Evolutionary conservation across 2,888 invertebrate genomes (phyloP).

Genomic region (Cataglyphis albicans): DNA sequence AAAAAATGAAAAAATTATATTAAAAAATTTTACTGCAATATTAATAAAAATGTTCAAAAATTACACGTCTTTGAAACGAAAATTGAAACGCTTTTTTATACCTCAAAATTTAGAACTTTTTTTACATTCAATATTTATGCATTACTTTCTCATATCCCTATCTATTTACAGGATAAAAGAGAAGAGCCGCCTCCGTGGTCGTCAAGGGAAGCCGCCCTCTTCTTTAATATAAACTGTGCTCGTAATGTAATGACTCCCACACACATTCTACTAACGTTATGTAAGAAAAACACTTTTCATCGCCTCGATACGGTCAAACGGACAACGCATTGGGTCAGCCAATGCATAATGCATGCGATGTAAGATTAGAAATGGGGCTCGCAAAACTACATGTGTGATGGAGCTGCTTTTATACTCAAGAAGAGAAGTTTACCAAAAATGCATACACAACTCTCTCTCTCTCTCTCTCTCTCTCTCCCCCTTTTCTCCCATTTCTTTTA

Average conservation of each 20-base stretch:
- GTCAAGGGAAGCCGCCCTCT: constrained; percentile 37
- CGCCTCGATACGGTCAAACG: constrained; percentile 60
- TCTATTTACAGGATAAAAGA: neutral
- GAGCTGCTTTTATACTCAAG: constrained; percentile 71
- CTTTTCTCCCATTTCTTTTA: neutral
- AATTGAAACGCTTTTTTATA: neutral
- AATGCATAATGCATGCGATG: constrained; percentile 76
- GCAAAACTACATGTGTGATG: constrained; percentile 52
- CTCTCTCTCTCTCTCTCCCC: neutral
- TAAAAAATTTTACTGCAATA: neutral
- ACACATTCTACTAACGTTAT: constrained; percentile 9
- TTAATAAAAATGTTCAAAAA: neutral
- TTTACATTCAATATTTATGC: neutral
- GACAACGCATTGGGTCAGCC: constrained; percentile 67
- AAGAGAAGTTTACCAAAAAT: constrained; percentile 64
- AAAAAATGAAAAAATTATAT: neutral
- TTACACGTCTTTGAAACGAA: neutral
- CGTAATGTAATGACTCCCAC: constrained; percentile 27
- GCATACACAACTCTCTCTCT: constrained; percentile 43
- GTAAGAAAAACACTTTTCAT: constrained; percentile 50
- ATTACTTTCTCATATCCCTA: neutral
- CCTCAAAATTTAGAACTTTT: neutral
- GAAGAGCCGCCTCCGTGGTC: neutral
- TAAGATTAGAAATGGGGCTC: constrained; percentile 74
- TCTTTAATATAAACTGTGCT: constrained; percentile 32